Conservation (phyloP, 2,888 invertebrate species). For the Deilephila elpenor region DNA sequence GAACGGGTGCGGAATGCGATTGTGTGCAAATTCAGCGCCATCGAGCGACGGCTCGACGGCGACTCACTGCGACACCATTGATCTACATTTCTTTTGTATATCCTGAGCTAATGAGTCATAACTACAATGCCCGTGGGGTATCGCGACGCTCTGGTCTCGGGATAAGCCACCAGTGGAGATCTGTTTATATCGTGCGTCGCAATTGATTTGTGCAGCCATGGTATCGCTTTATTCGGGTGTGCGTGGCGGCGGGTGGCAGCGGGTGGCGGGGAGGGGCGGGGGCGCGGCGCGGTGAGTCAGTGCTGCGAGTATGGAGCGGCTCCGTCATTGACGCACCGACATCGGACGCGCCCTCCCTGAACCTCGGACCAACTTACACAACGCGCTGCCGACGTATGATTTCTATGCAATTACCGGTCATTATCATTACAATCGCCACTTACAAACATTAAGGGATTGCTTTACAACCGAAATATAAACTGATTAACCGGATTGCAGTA, state of each 20-base stretch:
- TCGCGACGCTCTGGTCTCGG: too few relatives aligned
- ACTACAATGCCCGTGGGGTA: too few relatives aligned
- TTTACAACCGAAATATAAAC: too few relatives aligned
- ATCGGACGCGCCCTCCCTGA: background rate
- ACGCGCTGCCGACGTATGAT: background rate
- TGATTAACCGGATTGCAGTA: too few relatives aligned
- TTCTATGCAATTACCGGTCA: background rate
- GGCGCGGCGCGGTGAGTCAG: background rate
- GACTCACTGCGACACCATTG: background rate
- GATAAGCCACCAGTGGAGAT: too few relatives aligned
- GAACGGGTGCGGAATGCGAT: background rate
- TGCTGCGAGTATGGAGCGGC: background rate
- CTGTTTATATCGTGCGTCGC: too few relatives aligned
- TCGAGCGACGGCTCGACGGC: background rate
- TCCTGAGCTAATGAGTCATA: too few relatives aligned
- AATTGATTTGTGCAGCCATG: too few relatives aligned
- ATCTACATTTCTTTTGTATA: background rate
- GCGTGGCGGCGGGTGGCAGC: background rate
- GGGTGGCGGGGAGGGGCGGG: background rate
- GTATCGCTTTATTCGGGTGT: background rate
- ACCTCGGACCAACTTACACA: background rate
- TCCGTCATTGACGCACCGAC: conserved; percentile 1
- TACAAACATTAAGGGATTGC: background rate
- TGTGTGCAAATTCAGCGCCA: background rate
- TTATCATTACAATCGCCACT: background rate